A percentile compares a stretch with the other conserved stretches of the same genome.
phyloP scores from a whole-genome alignment of 2,888 invertebrate genomes.

The Erebia ligea region DNA sequence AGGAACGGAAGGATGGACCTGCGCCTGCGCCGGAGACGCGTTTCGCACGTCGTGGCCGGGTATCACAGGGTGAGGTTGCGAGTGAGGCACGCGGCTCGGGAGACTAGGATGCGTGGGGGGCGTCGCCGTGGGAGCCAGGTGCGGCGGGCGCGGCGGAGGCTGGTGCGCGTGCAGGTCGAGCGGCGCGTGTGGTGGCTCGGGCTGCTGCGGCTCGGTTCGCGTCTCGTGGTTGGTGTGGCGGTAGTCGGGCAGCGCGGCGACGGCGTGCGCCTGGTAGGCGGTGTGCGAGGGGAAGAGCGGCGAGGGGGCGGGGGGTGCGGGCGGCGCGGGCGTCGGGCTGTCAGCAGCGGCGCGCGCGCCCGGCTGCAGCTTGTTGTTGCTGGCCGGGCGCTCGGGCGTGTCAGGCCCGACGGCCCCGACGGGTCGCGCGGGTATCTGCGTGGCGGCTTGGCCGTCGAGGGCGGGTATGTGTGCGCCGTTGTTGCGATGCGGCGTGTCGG shows the following conservation, averaged over 20 bases:
- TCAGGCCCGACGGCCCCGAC: conserved; percentile 73
- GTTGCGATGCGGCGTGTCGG: conserved; percentile 70
- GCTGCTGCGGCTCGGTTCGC: conserved; percentile 67
- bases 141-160: conserved; percentile 55
- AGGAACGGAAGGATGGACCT: conserved; percentile 64
- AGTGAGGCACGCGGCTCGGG: conserved; percentile 60
- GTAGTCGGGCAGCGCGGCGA: conserved; percentile 76
- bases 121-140: conserved; percentile 45
- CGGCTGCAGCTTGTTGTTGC: conserved; percentile 73
- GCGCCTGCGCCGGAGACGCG: conserved; percentile 49
- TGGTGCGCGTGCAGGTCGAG: conserved; percentile 71
- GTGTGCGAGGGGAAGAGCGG: conserved; percentile 74
- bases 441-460: conserved; percentile 73
- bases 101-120: conserved; percentile 60
- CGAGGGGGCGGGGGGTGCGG: conserved; percentile 72
- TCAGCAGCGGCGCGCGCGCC: conserved; percentile 77
- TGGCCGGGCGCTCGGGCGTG: conserved; percentile 74
- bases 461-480: conserved; percentile 74
- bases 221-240: conserved; percentile 83
- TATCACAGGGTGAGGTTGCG: conserved; percentile 65
- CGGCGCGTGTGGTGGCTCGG: conserved; percentile 63
- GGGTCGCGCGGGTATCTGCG: conserved; percentile 73
- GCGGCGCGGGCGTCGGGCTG: conserved; percentile 76
- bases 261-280: conserved; percentile 78
- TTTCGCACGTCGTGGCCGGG: conserved; percentile 67